Evolutionary conservation across 1,140 invertebrate genomes (phyloP).

Genomic region (Heliconius hermathena): DNA sequence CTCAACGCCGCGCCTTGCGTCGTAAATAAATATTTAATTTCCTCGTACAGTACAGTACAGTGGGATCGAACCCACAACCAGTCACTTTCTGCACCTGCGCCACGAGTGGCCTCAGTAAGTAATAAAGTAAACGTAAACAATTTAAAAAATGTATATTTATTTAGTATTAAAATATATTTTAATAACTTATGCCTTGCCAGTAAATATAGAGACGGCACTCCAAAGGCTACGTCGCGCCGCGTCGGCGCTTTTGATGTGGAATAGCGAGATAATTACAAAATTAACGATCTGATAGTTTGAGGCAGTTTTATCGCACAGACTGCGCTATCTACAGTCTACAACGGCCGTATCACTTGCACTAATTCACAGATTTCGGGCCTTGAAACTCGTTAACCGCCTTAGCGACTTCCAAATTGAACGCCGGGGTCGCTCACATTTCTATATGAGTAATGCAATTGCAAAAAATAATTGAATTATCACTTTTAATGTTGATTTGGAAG

Average conservation of each 20-base stretch:
- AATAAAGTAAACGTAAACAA: not conserved
- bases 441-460: conserved; percentile 34
- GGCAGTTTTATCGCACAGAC: conserved; percentile 67
- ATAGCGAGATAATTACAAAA: conserved; percentile 64
- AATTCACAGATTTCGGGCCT: conserved; percentile 65
- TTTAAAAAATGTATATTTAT: not conserved
- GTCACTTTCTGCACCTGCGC: too few species aligned
- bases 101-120: not conserved
- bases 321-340: conserved; percentile 48
- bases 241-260: conserved; percentile 64
- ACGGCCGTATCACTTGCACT: conserved; percentile 55
- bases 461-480: conserved; percentile 20
- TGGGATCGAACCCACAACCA: too few species aligned
- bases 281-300: conserved; percentile 63
- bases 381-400: conserved; percentile 55
- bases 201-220: conserved; percentile 37
- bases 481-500: not conserved
- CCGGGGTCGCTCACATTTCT: conserved; percentile 44
- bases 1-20: too few species aligned
- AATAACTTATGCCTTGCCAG: not conserved
- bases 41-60: too few species aligned
- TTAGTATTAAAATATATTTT: not conserved
- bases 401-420: conserved; percentile 54
- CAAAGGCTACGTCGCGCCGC: conserved; percentile 40
- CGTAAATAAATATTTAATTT: too few species aligned